phyloP scores from a whole-genome alignment of 2,113 vertebrate genomes.

The Origma solitaria region DNA sequence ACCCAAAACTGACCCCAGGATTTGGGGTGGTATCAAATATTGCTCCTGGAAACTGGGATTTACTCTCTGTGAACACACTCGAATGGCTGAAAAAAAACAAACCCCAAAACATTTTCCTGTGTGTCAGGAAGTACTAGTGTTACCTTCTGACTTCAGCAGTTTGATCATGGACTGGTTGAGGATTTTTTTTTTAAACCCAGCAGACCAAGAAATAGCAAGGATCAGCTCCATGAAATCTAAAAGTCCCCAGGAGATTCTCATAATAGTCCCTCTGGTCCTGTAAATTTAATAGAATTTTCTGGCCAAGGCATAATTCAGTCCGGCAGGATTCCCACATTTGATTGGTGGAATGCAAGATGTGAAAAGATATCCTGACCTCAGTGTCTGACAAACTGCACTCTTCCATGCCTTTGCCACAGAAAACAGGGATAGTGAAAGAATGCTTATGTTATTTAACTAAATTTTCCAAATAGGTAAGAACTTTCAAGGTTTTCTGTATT shows the following conservation, averaged over 20 bases:
- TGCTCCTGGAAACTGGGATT: neutral
- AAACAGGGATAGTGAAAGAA: neutral
- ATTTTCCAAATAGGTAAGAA: neutral
- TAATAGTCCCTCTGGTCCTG: neutral
- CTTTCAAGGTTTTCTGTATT: neutral
- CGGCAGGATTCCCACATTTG: neutral
- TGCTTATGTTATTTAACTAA: neutral
- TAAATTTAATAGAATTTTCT: neutral
- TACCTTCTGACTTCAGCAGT: neutral
- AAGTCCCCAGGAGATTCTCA: neutral
- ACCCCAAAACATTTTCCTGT: neutral
- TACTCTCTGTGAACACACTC: neutral
- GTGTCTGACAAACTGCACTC: neutral
- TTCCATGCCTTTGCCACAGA: neutral
- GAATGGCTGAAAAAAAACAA: accelerated
- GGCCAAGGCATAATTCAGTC: neutral
- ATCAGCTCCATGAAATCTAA: neutral
- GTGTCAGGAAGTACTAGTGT: neutral
- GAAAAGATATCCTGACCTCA: neutral
- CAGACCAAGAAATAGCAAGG: neutral
- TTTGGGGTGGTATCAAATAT: neutral
- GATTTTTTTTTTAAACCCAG: neutral
- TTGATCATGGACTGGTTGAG: neutral
- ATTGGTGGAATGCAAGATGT: neutral
- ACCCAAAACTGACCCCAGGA: too few relatives aligned